phyloP scores from a whole-genome alignment of 2,888 invertebrate species.

The Oscheius sp. region DNA sequence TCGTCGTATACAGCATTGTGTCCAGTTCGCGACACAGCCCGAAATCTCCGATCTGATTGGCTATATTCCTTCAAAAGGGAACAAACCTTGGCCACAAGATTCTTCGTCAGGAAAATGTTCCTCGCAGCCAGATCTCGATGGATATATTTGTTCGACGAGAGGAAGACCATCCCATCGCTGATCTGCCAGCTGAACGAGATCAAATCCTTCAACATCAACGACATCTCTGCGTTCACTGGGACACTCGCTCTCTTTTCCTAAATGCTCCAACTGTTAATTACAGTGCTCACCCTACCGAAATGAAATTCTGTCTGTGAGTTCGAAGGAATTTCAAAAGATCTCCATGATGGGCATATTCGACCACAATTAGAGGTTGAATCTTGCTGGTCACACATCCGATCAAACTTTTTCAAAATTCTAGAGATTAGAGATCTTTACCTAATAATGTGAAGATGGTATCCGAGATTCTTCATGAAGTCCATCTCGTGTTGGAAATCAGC shows the following conservation, averaged over 20 bases:
- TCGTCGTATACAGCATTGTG: conserved; percentile 54
- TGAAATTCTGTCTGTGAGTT: conserved; percentile 44
- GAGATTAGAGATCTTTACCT: conserved; percentile 4
- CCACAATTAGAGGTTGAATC: conserved; percentile 54
- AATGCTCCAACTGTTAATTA: conserved; percentile 36
- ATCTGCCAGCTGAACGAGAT: conserved; percentile 62
- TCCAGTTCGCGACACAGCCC: conserved; percentile 59
- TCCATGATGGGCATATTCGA: conserved; percentile 56
- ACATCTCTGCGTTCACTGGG: neutral
- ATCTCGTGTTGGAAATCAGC: conserved; percentile 60
- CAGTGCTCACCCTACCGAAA: conserved; percentile 39
- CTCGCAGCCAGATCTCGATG: conserved; percentile 46
- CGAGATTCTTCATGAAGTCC: conserved; percentile 61
- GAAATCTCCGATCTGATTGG: conserved; percentile 56
- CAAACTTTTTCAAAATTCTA: conserved; percentile 35
- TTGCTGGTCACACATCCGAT: conserved; percentile 57
- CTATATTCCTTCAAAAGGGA: neutral
- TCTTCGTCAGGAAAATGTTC: conserved; percentile 55
- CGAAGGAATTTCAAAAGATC: conserved; percentile 53
- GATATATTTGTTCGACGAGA: neutral
- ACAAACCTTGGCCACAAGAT: conserved; percentile 56
- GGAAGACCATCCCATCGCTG: conserved; percentile 47
- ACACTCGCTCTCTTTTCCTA: conserved; percentile 9
- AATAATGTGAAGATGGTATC: conserved; percentile 57
- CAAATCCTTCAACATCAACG: conserved; percentile 44